Percentiles rank a stretch among this genome's conserved stretches.
Evolutionary conservation across 30 jellyfish, hydroid and myxozoan genomes (phyloP).

Genomic region (Turritopsis rubra): DNA sequence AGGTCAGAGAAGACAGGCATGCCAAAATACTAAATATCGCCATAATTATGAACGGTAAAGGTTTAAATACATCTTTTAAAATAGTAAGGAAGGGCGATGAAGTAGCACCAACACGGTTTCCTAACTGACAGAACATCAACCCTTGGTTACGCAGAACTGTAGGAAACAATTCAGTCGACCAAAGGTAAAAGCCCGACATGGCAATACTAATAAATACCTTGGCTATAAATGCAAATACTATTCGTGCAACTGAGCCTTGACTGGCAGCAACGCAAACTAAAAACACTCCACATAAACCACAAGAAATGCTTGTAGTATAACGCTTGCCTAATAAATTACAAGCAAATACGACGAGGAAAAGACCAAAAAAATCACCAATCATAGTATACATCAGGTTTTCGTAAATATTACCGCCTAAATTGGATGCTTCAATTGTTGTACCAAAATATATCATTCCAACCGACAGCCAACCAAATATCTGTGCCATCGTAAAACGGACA

Average conservation of each 20-base stretch:
- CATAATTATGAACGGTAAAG: conserved; percentile 7
- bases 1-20: not conserved
- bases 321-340: not conserved
- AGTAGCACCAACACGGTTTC: conserved; percentile 3
- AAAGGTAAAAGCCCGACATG: not conserved
- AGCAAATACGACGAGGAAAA: not conserved
- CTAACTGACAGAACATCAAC: conserved; percentile 9
- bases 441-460: conserved; percentile 15
- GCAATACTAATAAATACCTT: not conserved
- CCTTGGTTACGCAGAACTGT: conserved; percentile 17
- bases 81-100: not conserved
- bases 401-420: conserved; percentile 18
- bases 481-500: not conserved
- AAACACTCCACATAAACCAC: not conserved
- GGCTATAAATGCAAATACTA: not conserved
- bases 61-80: not conserved
- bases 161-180: conserved; percentile 20
- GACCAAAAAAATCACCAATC: conserved; percentile 16
- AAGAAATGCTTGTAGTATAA: not conserved
- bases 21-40: not conserved
- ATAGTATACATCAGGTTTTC: not conserved
- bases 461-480: not conserved
- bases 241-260: not conserved
- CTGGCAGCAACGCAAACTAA: not conserved
- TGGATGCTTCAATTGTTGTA: not conserved